Base-by-base conservation (phyloP, 2,113 vertebrate species). In the Zingel zingel region DNA sequence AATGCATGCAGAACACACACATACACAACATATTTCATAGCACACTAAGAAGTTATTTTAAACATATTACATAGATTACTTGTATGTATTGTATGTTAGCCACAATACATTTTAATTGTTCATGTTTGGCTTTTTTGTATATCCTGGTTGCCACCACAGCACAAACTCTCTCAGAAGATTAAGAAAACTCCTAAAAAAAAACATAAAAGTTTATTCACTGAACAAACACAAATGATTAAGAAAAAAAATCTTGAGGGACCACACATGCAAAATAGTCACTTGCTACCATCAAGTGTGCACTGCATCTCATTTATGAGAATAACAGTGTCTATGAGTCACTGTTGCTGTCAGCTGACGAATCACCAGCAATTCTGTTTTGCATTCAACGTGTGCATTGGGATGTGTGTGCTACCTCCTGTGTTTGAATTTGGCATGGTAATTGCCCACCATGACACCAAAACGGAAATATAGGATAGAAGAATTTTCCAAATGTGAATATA, bases 271-370 rank as follows among this genome's bases (percentile, higher is more conserved):
- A 45, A 57, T 18, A 25, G 19, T 70, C 21, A 39, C 25, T 4
- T 13, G 27, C 64, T 36, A 16, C 19, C 19, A 5, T 57, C 51
- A 68, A 19, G 53, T 58, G 51, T 67, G 51, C 16, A 7, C 6
- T 33, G 9, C 47, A 50, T 50, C 25, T 67, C 9, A 48, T 36
- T 78, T 58, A 66, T 66, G 51, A 77, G 19, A 66, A 77, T 27
- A 48, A 33, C 23, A 48, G 43, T 0, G 18, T 21, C 36, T 72
- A 8, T 56, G 50, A 73, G 62, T 18, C 27, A 51, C 53, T 51
- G 33, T 15, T 51, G 43, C 79, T 74, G 62, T 74, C 27, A 72
- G 25, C 14, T 12, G 57, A n/a, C 33, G 53, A 27, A 23, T 45
- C 23, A 23, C 45, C 45, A 51, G 53, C 33, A 19, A 59, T 48